Evolutionary conservation across 2,113 vertebrate species (phyloP), one percentile per base, ranked within the genome.

Genomic region (Parotia lawesii): DNA sequence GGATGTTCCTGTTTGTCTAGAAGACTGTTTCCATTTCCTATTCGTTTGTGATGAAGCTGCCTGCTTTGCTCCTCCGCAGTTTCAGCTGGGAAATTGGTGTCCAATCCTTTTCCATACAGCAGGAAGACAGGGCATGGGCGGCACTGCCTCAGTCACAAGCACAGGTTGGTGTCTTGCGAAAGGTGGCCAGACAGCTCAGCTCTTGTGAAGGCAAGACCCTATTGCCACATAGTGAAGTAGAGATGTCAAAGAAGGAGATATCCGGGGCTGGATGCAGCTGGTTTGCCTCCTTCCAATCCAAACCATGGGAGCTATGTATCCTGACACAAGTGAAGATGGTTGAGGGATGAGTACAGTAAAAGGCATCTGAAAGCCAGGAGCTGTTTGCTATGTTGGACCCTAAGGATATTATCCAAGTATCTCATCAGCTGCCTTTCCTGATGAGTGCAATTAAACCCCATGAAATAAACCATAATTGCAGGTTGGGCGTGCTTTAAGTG

Each of bases 401-500:
- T 79, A 37, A 60, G 90, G 96, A 57, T 76, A 60, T 54, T 64
- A 38, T 56, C 76, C 10, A 27, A 57, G 57, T 42, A 81, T 65
- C 70, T 94, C n/a, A 28, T 69, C 87, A 93, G 35, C 87, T 90
- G 74, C 64, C 85, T 93, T 88, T 80, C 67, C 58, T 70, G 56
- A 53, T 70, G 65, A 94, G 90, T 2, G 18, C 72, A 38, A 58
- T 90, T 88, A 94, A 80, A 40, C 27, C 38, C 56, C 16, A 11
- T 65, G 53, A 87, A 96, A 82, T 78, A 61, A 93, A 47, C 70
- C 31, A 18, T 93, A 90, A 96, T 93, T 91, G 71, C 44, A 85
- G 95, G 90, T 50, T 93, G 35, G 53, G 62, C 0, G 0, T 15
- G 45, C 67, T 69, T 61, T 65, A 82, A 91, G 86, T 5, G 14